Evolutionary conservation across 2,888 invertebrate genomes (phyloP).

Genomic region (Torymus tubicola): DNA sequence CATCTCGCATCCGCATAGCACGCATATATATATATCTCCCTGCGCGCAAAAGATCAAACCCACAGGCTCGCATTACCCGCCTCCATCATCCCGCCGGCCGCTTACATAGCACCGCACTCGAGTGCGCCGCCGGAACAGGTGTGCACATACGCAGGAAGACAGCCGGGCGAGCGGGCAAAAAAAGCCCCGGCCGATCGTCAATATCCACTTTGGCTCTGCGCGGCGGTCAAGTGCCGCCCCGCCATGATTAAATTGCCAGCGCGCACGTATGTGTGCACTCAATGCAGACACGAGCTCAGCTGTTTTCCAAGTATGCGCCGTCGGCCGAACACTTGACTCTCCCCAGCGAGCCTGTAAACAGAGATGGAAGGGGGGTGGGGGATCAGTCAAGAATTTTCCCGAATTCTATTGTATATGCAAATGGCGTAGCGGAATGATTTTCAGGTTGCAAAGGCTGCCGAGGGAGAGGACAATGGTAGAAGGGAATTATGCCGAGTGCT

Average conservation of each 20-base stretch:
- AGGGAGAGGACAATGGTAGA: too few species aligned
- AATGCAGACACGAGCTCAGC: conserved; percentile 55
- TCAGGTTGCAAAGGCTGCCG: background rate
- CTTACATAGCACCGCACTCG: background rate
- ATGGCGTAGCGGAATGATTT: conserved; percentile 11
- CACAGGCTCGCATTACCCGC: too few species aligned
- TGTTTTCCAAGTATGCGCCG: conserved; percentile 47
- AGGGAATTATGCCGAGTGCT: too few species aligned
- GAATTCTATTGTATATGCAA: conserved; percentile 5
- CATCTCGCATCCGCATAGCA: too few species aligned
- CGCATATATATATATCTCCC: too few species aligned
- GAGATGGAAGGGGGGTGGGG: background rate
- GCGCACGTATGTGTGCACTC: background rate
- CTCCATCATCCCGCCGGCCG: too few species aligned
- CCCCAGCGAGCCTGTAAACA: conserved; percentile 10
- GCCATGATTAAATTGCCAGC: conserved; percentile 52
- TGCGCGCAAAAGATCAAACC: too few species aligned
- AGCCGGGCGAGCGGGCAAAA: background rate
- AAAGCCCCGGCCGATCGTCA: conserved; percentile 30
- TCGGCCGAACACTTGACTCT: conserved; percentile 28
- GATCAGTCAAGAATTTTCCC: background rate
- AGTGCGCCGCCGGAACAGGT: background rate
- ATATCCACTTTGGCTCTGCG: conserved; percentile 37
- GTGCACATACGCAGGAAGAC: conserved; percentile 33
- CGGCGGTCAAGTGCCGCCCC: conserved; percentile 39